phyloP scores from a whole-genome alignment of 1,140 invertebrate species.

The Bombus vancouverensis region DNA sequence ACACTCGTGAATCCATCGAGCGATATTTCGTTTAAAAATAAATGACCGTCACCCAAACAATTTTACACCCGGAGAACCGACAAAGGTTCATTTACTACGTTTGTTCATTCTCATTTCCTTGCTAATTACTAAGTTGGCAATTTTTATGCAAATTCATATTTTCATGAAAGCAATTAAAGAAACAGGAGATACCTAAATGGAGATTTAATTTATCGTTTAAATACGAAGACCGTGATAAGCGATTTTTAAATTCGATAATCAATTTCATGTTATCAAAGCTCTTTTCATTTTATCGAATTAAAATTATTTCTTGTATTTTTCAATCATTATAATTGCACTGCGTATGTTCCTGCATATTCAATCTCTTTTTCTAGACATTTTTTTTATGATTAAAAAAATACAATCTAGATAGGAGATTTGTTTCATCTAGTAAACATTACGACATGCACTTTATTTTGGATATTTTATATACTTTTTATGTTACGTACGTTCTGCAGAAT shows the following conservation, averaged over 20 bases:
- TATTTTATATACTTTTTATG: not conserved
- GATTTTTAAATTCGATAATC: no score
- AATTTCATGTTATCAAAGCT: no score
- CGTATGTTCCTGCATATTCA: no score
- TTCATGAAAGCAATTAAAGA: not conserved
- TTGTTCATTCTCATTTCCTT: not conserved
- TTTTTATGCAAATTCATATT: not conserved
- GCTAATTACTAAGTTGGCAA: not conserved
- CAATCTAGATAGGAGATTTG: not conserved
- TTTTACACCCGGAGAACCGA: not conserved
- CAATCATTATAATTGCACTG: no score
- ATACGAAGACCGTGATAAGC: no score
- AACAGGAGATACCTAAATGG: no score
- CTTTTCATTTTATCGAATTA: no score
- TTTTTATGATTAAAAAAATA: no score
- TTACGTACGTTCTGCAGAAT: not conserved
- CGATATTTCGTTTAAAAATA: not conserved
- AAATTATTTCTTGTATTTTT: no score
- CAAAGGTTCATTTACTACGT: not conserved
- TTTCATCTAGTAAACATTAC: not conserved
- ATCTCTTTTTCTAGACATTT: no score
- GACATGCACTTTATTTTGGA: not conserved
- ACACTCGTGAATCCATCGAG: not conserved
- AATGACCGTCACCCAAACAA: not conserved
- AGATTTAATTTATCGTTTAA: not conserved